phyloP scores from a whole-genome alignment of 1,140 invertebrate species.

The Drosophila ficusphila region DNA sequence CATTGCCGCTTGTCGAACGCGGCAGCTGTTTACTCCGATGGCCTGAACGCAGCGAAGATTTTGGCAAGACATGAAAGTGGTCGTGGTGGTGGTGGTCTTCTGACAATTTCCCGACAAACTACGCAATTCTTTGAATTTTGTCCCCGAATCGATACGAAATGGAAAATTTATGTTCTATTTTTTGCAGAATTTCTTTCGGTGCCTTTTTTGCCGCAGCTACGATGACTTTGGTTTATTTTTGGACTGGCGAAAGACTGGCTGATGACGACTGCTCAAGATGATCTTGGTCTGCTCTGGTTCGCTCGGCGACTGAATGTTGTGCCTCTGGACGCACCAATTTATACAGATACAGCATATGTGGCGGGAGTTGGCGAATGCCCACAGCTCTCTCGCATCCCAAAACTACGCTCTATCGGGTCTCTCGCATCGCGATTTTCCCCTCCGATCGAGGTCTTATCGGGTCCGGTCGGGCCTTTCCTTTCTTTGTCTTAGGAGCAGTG shows the following conservation, averaged over 20 bases:
- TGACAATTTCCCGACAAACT: slow-evolving; percentile 55
- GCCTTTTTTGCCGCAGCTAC: neutral
- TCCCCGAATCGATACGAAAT: slow-evolving; percentile 18
- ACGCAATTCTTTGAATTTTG: slow-evolving; percentile 20
- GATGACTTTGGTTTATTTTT: slow-evolving; percentile 56
- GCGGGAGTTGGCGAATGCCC: neutral
- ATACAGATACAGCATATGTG: slow-evolving; percentile 46
- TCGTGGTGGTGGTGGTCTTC: slow-evolving; percentile 39
- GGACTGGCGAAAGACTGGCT: slow-evolving; percentile 6
- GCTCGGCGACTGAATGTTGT: slow-evolving; percentile 57
- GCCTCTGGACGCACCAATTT: slow-evolving; percentile 45
- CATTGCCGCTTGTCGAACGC: slow-evolving; percentile 50
- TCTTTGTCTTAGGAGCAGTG: slow-evolving; percentile 41
- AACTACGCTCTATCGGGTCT: neutral
- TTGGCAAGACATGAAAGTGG: slow-evolving; percentile 77
- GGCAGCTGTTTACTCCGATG: slow-evolving; percentile 61
- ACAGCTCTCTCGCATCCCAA: slow-evolving; percentile 14
- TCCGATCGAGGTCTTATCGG: slow-evolving; percentile 26
- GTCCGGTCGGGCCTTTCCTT: slow-evolving; percentile 56
- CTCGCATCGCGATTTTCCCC: slow-evolving; percentile 4
- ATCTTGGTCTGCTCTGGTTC: slow-evolving; percentile 43
- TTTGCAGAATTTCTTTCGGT: slow-evolving; percentile 25
- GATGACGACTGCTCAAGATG: slow-evolving; percentile 20
- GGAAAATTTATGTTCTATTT: slow-evolving; percentile 43
- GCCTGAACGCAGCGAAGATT: slow-evolving; percentile 48